Conservation (phyloP, 1,140 invertebrate species). For the Ostrea edulis region DNA sequence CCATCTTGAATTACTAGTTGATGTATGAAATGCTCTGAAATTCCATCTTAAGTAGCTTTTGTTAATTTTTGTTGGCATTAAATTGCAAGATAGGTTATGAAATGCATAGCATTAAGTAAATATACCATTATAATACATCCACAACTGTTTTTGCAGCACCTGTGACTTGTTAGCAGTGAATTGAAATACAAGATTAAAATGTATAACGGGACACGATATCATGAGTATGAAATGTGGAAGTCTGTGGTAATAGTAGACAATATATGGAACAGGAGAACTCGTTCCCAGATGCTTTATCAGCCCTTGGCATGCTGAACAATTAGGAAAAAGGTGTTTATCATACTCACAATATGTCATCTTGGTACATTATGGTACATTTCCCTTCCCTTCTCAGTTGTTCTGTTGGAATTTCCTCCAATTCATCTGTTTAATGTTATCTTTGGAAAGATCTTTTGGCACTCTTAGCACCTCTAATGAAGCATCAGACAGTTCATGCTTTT, state of each 20-base stretch:
- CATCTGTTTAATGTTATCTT: slow-evolving; percentile 21
- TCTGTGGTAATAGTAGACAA: not conserved
- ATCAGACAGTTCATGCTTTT: not conserved
- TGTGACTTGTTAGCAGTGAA: not conserved
- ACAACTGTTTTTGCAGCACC: not conserved
- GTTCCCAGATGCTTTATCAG: slow-evolving; percentile 14
- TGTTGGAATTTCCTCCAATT: slow-evolving; percentile 31
- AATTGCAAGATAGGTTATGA: not conserved
- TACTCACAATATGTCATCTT: slow-evolving; percentile 6
- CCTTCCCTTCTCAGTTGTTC: not conserved
- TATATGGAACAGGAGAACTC: not conserved
- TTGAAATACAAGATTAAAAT: not conserved
- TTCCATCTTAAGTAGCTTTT: not conserved
- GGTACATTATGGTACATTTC: slow-evolving; percentile 26
- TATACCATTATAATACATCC: not conserved
- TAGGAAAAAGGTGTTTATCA: not conserved
- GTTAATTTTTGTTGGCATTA: not conserved
- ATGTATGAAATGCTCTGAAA: not conserved
- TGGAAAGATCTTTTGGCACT: slow-evolving; percentile 4
- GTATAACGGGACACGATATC: not conserved
- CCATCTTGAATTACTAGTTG: not conserved
- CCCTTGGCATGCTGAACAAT: slow-evolving; percentile 2
- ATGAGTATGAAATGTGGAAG: not conserved
- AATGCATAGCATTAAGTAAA: not conserved
- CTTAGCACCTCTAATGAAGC: not conserved